Evolutionary conservation across 2,888 invertebrate genomes (phyloP).

Genomic region (Perizoma affinitatum): DNA sequence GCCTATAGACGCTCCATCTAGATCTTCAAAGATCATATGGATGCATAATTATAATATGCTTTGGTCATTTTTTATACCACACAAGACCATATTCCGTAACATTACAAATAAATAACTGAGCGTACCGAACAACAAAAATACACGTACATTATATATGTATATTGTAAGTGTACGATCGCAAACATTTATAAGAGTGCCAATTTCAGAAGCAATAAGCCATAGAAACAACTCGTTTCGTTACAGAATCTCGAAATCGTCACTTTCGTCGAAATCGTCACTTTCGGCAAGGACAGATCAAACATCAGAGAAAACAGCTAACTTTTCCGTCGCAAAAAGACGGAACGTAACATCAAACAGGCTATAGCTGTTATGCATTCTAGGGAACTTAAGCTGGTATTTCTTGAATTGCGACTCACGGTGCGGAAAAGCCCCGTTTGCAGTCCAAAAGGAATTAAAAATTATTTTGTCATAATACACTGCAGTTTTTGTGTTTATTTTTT

Average conservation of each 20-base stretch:
- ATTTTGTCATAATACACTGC: too few relatives aligned
- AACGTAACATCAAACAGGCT: conserved; percentile 61
- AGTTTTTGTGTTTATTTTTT: too few relatives aligned
- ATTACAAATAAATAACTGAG: too few relatives aligned
- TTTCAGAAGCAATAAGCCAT: conserved; percentile 26
- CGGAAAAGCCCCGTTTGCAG: neutral
- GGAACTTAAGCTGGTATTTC: conserved; percentile 6
- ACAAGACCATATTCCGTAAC: too few relatives aligned
- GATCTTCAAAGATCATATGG: too few relatives aligned
- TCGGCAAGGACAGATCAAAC: conserved; percentile 14
- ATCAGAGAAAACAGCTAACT: conserved; percentile 21
- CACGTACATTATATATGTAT: too few relatives aligned
- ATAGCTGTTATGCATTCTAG: conserved; percentile 24
- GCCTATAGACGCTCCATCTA: too few relatives aligned
- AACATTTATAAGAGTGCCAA: conserved; percentile 24
- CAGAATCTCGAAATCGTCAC: conserved; percentile 15
- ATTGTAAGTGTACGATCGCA: conserved; percentile 4
- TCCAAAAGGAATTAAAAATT: too few relatives aligned
- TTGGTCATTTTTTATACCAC: too few relatives aligned
- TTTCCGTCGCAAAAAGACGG: conserved; percentile 29
- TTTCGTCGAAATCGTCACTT: conserved; percentile 18
- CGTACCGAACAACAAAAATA: too few relatives aligned
- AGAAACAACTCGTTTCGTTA: conserved; percentile 15
- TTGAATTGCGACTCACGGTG: neutral
- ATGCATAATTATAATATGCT: too few relatives aligned